Evolutionary conservation across 2,797 vertebrate species (phyloP).

Genomic region (Helicolenus hilgendorfi): DNA sequence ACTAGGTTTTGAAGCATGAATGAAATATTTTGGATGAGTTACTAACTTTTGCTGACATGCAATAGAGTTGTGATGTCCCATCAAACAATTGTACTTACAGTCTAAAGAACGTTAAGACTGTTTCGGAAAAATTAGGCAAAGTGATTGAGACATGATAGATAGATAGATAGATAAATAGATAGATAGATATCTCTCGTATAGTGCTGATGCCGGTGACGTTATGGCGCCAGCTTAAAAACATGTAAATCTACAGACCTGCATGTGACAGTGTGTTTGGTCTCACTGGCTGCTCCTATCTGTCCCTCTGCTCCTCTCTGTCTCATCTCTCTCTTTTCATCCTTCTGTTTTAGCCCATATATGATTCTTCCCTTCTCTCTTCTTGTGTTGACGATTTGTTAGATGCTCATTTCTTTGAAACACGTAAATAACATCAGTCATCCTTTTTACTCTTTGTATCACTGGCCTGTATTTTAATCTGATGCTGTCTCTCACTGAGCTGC

Average conservation of each 20-base stretch:
- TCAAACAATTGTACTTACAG: too few species aligned
- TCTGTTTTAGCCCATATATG: not conserved
- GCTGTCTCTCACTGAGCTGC: not conserved
- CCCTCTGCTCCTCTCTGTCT: not conserved
- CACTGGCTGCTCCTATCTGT: not conserved
- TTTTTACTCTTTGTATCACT: not conserved
- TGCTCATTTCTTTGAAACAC: constrained; percentile 17
- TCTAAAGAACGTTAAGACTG: too few species aligned
- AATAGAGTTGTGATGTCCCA: too few species aligned
- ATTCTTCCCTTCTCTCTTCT: not conserved
- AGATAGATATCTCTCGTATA: too few species aligned
- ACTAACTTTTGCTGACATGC: too few species aligned
- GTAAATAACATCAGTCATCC: constrained; percentile 18
- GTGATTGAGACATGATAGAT: too few species aligned
- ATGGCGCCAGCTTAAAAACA: not conserved
- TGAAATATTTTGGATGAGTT: too few species aligned
- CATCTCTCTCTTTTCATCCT: not conserved
- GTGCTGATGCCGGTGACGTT: not conserved
- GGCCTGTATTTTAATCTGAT: constrained; percentile 5
- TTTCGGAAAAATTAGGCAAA: too few species aligned
- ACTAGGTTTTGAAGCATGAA: too few species aligned
- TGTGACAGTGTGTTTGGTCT: constrained; percentile 23
- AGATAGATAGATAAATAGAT: too few species aligned
- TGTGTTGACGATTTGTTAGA: not conserved
- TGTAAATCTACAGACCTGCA: constrained; percentile 32